These are phyloP conservation scores for Rhea americana DNA, from an alignment of 2,113 vertebrate genomes.

Conservation along the genomic window DNA sequence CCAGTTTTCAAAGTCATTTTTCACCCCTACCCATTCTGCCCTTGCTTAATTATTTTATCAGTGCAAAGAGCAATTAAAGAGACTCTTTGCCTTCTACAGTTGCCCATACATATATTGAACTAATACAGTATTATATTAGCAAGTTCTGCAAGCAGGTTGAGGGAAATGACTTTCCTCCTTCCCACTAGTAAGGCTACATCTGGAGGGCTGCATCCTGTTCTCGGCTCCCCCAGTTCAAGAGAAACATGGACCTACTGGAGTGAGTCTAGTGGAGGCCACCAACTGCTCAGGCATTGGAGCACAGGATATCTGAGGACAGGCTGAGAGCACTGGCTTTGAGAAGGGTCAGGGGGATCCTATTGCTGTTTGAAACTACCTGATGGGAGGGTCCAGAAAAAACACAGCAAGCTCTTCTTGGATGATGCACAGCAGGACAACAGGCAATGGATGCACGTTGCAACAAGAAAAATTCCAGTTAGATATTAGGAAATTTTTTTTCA, in stretches of 20 bases:
- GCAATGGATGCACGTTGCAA: neutral
- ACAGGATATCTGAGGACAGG: neutral
- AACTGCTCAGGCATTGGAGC: neutral
- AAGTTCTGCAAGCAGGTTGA: neutral
- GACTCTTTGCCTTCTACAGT: neutral
- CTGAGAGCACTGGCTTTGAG: neutral
- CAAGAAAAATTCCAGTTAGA: neutral
- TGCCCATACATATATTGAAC: neutral
- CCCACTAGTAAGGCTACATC: neutral
- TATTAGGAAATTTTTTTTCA: neutral
- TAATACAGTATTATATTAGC: neutral
- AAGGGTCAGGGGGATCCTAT: neutral
- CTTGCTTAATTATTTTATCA: neutral
- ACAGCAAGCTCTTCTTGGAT: neutral
- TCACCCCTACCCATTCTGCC: neutral
- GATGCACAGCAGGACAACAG: neutral
- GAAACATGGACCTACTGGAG: neutral
- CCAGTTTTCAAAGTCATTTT: neutral
- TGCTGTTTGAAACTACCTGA: neutral
- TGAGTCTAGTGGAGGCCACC: neutral
- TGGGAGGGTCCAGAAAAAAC: neutral
- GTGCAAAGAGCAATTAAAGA: neutral
- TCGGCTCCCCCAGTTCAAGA: neutral
- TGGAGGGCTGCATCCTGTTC: neutral
- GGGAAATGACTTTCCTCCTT: neutral